Evolutionary conservation across 2,113 vertebrate genomes (phyloP), one percentile per base, ranked within the genome.

Genomic region (Antechinus stuartii): DNA sequence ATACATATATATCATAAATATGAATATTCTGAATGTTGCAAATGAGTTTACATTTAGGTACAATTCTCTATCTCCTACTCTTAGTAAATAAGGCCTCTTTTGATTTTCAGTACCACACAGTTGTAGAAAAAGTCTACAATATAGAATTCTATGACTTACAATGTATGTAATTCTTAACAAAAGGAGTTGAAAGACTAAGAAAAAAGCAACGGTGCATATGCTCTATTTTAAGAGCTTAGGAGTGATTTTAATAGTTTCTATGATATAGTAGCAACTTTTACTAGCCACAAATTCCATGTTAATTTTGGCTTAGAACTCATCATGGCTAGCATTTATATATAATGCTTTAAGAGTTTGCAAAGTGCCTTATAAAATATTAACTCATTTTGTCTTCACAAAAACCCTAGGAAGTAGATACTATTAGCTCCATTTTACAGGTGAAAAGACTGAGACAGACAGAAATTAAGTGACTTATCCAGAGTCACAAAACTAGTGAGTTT

Each of bases 161-260:
- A 76, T 76, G 14, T 42, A 23, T 42, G 7, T 16, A 8, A 84
- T 42, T 42, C 16, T 84, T 42, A 84, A 84, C 4, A 68, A 68
- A 19, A 84, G 35, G 19, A 26, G n/a, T 49, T 5, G n/a, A 84
- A 84, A 84, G 16, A 5, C 68, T 42, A 16, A 84, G 14, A 84
- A 90, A 47, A 97, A 94, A 25, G 26, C 84, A 98, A 94, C 96
- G 54, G 89, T 95, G 96, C 94, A 95, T 92, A 95, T 53, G 98
- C 50, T 96, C 61, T 90, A 91, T 76, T 14, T 42, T 42, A 84
- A 84, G 54, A 92, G 19, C 94, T 42, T 19, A 91, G 53, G 68
- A 96, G 54, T 55, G 56, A 91, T 7, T 8, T 84, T 68, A 14
- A 14, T 12, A 89, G 42, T 93, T 93, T 53, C 52, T 76, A 93